These are phyloP conservation scores for Erebia epiphron DNA, from an alignment of 2,888 invertebrate species.

Conservation along the genomic window DNA sequence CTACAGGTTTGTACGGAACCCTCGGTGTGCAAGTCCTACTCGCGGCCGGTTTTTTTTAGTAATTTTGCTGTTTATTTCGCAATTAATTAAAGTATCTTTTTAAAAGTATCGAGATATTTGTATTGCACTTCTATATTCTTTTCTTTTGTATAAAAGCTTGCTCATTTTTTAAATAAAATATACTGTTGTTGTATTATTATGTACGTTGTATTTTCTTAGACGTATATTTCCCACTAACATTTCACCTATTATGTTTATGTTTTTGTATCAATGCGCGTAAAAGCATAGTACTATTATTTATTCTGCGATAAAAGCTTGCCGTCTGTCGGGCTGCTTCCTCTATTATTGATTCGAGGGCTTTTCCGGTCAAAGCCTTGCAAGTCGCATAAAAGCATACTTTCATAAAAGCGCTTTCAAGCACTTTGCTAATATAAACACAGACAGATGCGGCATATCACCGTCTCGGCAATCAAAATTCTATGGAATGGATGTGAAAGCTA, in stretches of 20 bases:
- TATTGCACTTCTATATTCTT: too few species aligned
- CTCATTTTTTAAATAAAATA: too few species aligned
- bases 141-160: too few species aligned
- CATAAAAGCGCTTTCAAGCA: neutral
- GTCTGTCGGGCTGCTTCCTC: neutral
- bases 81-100: too few species aligned
- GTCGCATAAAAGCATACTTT: conserved; percentile 19
- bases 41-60: too few species aligned
- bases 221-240: neutral
- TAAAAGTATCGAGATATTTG: too few species aligned
- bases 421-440: neutral
- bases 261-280: conserved; percentile 2
- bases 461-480: neutral
- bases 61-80: too few species aligned
- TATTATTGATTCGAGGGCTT: conserved; percentile 20
- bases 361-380: conserved; percentile 7
- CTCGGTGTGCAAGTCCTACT: too few species aligned
- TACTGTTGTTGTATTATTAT: too few species aligned
- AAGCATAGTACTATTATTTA: neutral
- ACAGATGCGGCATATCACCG: neutral
- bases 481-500: neutral
- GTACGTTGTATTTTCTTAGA: too few species aligned
- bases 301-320: neutral
- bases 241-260: neutral
- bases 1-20: too few species aligned